Conservation (phyloP, 1,140 invertebrate genomes). For the Lordiphosa mommai region DNA sequence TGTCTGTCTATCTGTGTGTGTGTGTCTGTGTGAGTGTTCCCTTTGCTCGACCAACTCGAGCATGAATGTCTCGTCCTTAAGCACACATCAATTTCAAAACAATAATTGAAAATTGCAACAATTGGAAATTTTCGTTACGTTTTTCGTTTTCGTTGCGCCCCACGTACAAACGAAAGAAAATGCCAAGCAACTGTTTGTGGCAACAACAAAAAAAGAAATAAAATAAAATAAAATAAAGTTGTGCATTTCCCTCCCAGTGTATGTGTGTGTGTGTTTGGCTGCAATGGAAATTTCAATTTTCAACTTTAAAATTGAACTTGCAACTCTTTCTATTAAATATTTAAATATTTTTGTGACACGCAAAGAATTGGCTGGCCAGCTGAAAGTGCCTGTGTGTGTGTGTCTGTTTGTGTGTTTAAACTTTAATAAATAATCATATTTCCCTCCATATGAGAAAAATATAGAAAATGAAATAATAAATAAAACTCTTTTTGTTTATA, state of each 20-base stretch:
- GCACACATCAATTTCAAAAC: conserved; percentile 59
- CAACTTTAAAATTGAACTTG: conserved; percentile 9
- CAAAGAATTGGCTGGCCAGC: conserved; percentile 26
- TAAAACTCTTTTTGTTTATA: conserved; percentile 14
- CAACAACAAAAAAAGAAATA: conserved; percentile 17
- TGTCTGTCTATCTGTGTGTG: too few species aligned
- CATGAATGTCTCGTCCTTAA: conserved; percentile 53
- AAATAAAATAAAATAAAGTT: conserved; percentile 5
- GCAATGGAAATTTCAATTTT: conserved; percentile 10
- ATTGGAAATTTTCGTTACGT: conserved; percentile 40
- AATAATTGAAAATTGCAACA: conserved; percentile 61
- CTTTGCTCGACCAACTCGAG: conserved; percentile 24
- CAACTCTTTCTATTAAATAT: conserved; percentile 17
- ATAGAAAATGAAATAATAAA: conserved; percentile 37
- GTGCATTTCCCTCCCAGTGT: conserved; percentile 7
- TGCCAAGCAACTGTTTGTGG: conserved; percentile 14
- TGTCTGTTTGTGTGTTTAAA: neutral
- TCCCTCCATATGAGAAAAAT: conserved; percentile 12
- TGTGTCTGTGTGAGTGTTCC: too few species aligned
- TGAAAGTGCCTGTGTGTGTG: neutral
- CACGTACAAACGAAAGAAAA: conserved; percentile 28
- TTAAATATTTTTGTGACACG: conserved; percentile 38
- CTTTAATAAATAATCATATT: conserved; percentile 40
- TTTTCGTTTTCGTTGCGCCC: conserved; percentile 7
- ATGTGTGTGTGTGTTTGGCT: conserved; percentile 14